A percentile compares a stretch with the other conserved stretches of the same genome.
These are phyloP conservation scores for Pristionchus mayeri DNA, from an alignment of 2,888 invertebrate species.

Conservation along the genomic window DNA sequence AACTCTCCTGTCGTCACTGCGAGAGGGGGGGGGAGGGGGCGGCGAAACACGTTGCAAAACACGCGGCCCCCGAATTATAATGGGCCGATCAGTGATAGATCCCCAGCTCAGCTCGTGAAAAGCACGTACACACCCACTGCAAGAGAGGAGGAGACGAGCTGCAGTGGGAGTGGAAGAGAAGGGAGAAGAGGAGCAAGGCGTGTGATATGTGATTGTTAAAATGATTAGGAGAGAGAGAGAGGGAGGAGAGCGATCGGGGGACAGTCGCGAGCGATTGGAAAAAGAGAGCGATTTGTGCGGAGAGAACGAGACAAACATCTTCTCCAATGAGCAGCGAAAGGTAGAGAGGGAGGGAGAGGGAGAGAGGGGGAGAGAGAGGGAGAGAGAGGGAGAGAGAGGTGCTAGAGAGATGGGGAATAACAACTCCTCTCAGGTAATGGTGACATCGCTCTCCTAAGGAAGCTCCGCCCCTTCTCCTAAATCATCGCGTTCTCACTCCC, in stretches of 20 bases:
- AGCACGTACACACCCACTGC: not conserved
- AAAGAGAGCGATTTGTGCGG: not conserved
- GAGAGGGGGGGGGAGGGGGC: not conserved
- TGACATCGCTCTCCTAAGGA: constrained; percentile 4
- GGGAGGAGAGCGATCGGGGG: constrained; percentile 1
- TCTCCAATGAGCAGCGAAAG: too few species aligned
- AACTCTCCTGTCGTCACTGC: constrained; percentile 9
- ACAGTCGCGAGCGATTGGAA: not conserved
- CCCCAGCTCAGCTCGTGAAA: not conserved
- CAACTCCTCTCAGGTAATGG: constrained; percentile 14
- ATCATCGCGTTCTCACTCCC: not conserved
- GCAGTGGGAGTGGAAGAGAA: not conserved
- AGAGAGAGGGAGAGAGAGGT: too few species aligned
- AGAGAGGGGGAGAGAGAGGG: constrained; percentile 29
- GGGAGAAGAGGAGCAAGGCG: not conserved
- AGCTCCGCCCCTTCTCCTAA: not conserved
- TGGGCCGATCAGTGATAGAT: not conserved
- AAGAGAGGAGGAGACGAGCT: too few species aligned
- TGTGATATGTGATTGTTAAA: constrained; percentile 19
- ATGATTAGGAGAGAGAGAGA: constrained; percentile 1
- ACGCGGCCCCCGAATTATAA: not conserved
- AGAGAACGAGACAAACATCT: constrained; percentile 9
- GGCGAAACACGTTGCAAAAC: constrained; percentile 9
- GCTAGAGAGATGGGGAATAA: constrained; percentile 2
- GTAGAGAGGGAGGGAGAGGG: not conserved